Percentiles rank a stretch among this genome's conserved stretches.
Conservation (phyloP, 2,113 vertebrate genomes). For the Machaerirhynchus nigripectus region DNA sequence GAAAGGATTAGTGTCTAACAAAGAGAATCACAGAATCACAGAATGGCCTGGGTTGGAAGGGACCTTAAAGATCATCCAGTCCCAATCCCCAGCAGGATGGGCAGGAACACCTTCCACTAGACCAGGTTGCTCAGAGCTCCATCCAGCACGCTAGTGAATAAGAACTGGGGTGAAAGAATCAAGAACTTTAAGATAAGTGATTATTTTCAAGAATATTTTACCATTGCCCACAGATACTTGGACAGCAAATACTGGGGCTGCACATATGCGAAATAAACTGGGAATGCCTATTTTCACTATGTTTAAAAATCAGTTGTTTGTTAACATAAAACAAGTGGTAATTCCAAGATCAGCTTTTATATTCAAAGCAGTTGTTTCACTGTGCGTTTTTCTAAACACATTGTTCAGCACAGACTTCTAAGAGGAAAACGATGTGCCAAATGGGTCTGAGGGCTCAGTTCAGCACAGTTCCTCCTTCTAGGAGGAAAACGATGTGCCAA, state of each 20-base stretch:
- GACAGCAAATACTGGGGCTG: neutral
- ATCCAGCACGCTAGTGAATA: neutral
- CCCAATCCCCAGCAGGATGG: neutral
- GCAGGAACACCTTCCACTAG: neutral
- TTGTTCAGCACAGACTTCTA: neutral
- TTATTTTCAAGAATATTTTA: neutral
- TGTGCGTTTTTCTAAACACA: neutral
- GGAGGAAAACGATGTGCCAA: neutral
- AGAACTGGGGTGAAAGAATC: fast-evolving
- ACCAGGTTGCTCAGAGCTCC: neutral
- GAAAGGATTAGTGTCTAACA: neutral
- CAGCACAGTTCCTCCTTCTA: no score
- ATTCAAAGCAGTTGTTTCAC: neutral
- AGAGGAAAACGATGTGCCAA: neutral
- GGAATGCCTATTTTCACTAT: neutral
- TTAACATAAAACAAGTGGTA: neutral
- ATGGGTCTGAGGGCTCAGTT: neutral
- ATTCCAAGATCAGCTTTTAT: neutral
- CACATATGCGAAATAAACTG: neutral
- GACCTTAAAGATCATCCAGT: neutral
- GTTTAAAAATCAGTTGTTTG: neutral
- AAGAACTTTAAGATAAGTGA: neutral
- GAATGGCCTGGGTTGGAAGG: neutral
- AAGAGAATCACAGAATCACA: neutral
- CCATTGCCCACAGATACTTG: neutral